These are phyloP conservation scores for Plumapathes pennacea DNA, from an alignment of 92 coral and sea anemone species.

Conservation along the genomic window DNA sequence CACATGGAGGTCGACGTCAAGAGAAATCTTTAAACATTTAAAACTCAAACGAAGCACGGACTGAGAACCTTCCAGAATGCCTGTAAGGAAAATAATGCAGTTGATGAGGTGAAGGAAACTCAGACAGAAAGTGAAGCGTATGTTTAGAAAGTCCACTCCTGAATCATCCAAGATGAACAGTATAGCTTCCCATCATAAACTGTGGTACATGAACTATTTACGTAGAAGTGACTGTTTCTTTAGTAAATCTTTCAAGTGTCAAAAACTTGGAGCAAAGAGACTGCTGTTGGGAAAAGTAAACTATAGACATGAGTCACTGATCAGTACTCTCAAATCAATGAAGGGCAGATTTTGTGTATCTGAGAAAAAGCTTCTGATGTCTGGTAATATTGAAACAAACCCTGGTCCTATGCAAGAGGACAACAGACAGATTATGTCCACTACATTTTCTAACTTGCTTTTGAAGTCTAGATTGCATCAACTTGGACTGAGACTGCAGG, in stretches of 20 bases:
- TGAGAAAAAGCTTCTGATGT: constrained; percentile 27
- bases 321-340: too few species aligned
- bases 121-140: constrained; percentile 11
- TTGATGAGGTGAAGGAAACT: constrained; percentile 33
- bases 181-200: constrained; percentile 21
- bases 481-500: constrained; percentile 39
- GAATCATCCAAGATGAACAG: constrained; percentile 18
- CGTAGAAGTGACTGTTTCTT: constrained; percentile 22
- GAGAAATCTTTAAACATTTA: constrained; percentile 19
- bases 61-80: constrained; percentile 27
- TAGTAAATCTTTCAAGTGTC: constrained; percentile 9
- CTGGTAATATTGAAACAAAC: constrained; percentile 54
- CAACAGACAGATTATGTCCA: not conserved
- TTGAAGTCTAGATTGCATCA: constrained; percentile 16
- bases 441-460: constrained; percentile 7
- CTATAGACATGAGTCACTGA: too few species aligned
- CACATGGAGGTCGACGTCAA: constrained; percentile 10
- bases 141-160: constrained; percentile 33
- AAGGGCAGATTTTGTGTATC: constrained; percentile 33
- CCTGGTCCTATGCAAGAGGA: constrained; percentile 40
- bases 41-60: constrained; percentile 12
- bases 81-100: constrained; percentile 26
- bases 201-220: constrained; percentile 24
- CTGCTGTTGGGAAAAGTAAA: too few species aligned
- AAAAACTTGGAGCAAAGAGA: not conserved